Conservation (phyloP, 2,113 vertebrate genomes). For the Chiloscyllium plagiosum region DNA sequence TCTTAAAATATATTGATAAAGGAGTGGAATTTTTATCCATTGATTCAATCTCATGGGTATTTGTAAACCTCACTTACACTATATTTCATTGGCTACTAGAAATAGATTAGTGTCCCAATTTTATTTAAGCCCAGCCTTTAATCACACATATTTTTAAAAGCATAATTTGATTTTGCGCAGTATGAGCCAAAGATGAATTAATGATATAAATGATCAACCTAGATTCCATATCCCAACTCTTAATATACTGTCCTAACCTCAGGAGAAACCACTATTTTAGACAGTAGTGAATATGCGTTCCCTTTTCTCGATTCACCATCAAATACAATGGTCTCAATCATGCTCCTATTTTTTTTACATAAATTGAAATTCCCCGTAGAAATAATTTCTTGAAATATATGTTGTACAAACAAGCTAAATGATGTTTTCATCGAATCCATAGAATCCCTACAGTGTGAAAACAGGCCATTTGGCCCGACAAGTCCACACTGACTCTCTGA, state of each 20-base stretch:
- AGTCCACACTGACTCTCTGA: too few relatives aligned
- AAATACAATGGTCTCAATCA: not conserved
- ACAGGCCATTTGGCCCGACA: too few relatives aligned
- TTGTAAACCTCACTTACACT: not conserved
- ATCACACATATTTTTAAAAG: not conserved
- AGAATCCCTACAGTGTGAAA: too few relatives aligned
- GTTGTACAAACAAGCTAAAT: not conserved
- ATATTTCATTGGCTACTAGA: not conserved
- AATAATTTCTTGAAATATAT: not conserved
- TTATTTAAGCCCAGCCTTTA: not conserved
- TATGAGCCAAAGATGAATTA: constrained; percentile 21
- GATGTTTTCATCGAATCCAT: not conserved
- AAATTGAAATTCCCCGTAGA: not conserved
- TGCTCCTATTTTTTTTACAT: not conserved
- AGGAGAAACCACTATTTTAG: not conserved
- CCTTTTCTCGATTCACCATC: too few relatives aligned
- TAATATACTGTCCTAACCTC: not conserved
- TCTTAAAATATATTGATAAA: not conserved
- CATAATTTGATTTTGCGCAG: not conserved
- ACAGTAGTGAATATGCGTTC: not conserved
- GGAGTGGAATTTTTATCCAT: not conserved
- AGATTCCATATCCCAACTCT: not conserved
- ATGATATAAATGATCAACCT: not conserved
- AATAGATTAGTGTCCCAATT: not conserved
- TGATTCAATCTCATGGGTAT: not conserved